These are phyloP conservation scores for Drosophila differens DNA, from an alignment of 2,888 invertebrate species.

Conservation along the genomic window DNA sequence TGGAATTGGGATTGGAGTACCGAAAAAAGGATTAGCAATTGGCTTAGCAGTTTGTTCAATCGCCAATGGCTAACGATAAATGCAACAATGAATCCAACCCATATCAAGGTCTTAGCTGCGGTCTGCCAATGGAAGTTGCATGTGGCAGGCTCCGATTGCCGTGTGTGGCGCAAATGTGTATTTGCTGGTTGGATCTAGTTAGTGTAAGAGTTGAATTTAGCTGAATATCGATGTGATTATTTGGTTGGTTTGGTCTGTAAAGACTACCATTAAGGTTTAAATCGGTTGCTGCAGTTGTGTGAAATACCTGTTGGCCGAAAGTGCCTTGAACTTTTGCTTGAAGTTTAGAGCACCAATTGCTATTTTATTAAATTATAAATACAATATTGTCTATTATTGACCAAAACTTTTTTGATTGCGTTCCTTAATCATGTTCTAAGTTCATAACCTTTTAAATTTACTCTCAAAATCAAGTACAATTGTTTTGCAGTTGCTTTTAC, in stretches of 20 bases:
- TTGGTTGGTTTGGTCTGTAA: constrained; percentile 42
- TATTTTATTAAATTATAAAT: neutral
- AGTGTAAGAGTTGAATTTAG: constrained; percentile 34
- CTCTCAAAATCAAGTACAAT: constrained; percentile 2
- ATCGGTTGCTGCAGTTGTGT: neutral
- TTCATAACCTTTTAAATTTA: constrained; percentile 5
- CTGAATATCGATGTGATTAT: constrained; percentile 38
- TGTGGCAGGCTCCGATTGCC: constrained; percentile 31
- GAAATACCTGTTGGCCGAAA: neutral
- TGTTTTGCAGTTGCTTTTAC: neutral
- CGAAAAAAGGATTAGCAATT: constrained; percentile 75
- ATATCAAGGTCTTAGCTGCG: constrained; percentile 55
- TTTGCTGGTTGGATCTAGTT: constrained; percentile 14
- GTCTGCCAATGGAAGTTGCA: constrained; percentile 40
- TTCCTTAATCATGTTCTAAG: neutral
- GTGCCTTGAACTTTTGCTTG: neutral
- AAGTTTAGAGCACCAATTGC: neutral
- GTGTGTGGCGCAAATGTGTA: neutral
- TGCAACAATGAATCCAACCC: constrained; percentile 41
- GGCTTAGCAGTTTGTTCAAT: constrained; percentile 69
- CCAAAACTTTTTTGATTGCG: neutral
- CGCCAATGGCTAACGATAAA: constrained; percentile 44
- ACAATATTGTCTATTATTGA: neutral
- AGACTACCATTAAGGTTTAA: constrained; percentile 12
- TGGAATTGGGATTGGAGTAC: constrained; percentile 35